Evolutionary conservation across 1,140 invertebrate genomes (phyloP), one percentile per base, ranked within the genome.

Genomic region (Hyposmocoma kahamanoa): DNA sequence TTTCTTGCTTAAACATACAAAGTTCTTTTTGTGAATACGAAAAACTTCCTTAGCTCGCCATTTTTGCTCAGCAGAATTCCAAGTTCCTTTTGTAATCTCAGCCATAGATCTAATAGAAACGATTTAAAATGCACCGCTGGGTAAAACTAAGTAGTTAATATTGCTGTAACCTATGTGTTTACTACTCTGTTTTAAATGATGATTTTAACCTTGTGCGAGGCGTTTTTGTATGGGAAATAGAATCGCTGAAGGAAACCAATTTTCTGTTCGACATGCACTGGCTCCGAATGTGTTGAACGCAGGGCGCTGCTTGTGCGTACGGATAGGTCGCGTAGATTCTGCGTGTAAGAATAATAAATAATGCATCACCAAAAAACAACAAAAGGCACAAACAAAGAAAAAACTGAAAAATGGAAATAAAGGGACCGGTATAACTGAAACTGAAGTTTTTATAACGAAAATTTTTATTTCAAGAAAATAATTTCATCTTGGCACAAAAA

Each of bases 211-310:
- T 65, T 69, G 15, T 56, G 47, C 9, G 62, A 68, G 5, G 47
- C 36, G 26, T 62, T 66, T 50, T 42, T 38, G 3, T 51, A 26
- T 15, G 56, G 51, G 19, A 48, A 57, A 60, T 71, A 61, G 28
- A 67, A 52, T 53, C 62, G 47, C 15, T 59, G 56, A 54, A 70
- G 50, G 52, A 69, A 46, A 63, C 62, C 61, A 18, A 59, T 22
- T 56, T 71, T 67, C 42, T 62, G 60, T 18, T 71, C 65, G 26
- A 53, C 42, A 46, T 65, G 60, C 8, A 62, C 43, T 3, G 67
- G 61, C 17, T 68, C 65, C 3, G 69, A 64, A n/a, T 53, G 55
- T 0, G 50, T 61, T 3, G 50, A 32, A 28, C 32, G 50, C 22
- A 64, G 11, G 48, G 53, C 50, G 20, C 43, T 19, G 46, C 57